A percentile compares a stretch with the other conserved stretches of the same genome.
These are phyloP conservation scores for Parnassius orleans DNA, from an alignment of 2,888 invertebrate genomes.

Conservation along the genomic window DNA sequence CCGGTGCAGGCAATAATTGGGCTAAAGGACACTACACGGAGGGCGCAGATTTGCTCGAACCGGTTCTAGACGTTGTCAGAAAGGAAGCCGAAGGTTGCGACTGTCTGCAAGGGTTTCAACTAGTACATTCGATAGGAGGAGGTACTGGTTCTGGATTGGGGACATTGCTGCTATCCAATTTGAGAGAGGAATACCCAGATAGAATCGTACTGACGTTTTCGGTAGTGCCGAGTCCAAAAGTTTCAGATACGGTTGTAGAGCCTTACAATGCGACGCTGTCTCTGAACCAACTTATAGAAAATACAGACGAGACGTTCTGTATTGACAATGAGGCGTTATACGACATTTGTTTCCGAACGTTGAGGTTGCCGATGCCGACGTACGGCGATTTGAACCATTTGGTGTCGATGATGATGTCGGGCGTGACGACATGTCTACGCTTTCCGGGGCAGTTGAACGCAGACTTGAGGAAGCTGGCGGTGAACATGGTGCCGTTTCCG, in stretches of 20 bases:
- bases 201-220: constrained; percentile 85
- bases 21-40: constrained; percentile 86
- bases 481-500: constrained; percentile 87
- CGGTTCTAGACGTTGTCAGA: constrained; percentile 77
- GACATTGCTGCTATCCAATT: constrained; percentile 83
- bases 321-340: constrained; percentile 89
- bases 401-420: constrained; percentile 65
- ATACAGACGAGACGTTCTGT: constrained; percentile 82
- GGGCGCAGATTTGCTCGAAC: constrained; percentile 83
- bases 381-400: constrained; percentile 87
- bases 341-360: constrained; percentile 88
- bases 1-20: constrained; percentile 82
- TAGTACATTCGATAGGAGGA: constrained; percentile 85
- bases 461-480: constrained; percentile 82
- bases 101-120: constrained; percentile 83
- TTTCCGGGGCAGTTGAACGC: constrained; percentile 82
- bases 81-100: constrained; percentile 85
- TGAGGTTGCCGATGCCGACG: constrained; percentile 86
- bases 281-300: constrained; percentile 84
- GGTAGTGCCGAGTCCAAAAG: constrained; percentile 86
- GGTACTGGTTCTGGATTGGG: constrained; percentile 89
- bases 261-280: constrained; percentile 86
- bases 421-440: constrained; percentile 65
- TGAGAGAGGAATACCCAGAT: constrained; percentile 87
- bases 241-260: constrained; percentile 85